Evolutionary conservation across 2,888 invertebrate genomes (phyloP).

Genomic region (Trichogramma dendrolimi): DNA sequence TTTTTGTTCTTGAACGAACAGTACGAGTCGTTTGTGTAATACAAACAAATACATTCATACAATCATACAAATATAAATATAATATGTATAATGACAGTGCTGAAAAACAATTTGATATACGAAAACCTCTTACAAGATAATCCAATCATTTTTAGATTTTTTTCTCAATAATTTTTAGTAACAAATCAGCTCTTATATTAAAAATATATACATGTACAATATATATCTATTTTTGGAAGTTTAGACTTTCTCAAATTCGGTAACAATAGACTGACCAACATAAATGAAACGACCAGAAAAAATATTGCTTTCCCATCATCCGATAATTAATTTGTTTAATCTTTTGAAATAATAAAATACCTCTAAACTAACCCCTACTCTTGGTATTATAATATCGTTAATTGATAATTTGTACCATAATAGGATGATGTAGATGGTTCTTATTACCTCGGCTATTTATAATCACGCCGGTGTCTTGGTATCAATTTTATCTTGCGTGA

Average conservation of each 20-base stretch:
- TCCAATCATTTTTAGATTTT: conserved; percentile 2
- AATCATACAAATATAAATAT: conserved; percentile 8
- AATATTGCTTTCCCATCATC: neutral
- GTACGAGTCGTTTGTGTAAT: conserved; percentile 20
- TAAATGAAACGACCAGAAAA: conserved; percentile 1
- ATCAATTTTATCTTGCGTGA: conserved; percentile 51
- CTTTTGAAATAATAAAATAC: conserved; percentile 2
- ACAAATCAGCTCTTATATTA: neutral
- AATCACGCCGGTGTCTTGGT: conserved; percentile 25
- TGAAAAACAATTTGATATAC: conserved; percentile 7
- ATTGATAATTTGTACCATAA: too few species aligned
- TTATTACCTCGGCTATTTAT: neutral
- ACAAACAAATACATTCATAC: conserved; percentile 7
- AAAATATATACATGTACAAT: conserved; percentile 2
- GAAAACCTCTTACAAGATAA: neutral
- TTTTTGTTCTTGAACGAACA: conserved; percentile 17
- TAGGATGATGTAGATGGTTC: neutral
- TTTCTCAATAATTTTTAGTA: neutral
- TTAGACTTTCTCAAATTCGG: neutral
- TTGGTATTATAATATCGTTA: conserved; percentile 12
- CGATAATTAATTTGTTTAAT: neutral
- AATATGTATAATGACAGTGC: neutral
- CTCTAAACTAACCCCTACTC: conserved; percentile 16
- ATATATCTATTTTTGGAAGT: conserved; percentile 2
- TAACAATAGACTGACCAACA: conserved; percentile 5